Percentiles rank a stretch among this genome's conserved stretches.
Conservation (phyloP, 2,888 invertebrate genomes). For the Xestia rhomboidea region DNA sequence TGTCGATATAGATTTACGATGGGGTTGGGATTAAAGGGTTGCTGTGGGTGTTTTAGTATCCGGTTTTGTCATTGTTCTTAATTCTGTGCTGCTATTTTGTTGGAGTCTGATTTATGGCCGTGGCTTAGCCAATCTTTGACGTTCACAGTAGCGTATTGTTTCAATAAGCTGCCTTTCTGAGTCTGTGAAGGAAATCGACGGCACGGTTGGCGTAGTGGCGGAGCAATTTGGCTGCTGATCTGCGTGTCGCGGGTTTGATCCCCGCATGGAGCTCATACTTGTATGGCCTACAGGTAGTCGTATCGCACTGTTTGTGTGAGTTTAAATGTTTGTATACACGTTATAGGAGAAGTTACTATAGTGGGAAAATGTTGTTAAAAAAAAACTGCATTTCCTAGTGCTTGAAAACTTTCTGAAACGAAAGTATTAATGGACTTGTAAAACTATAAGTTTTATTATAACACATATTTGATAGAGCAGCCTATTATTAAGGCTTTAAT, state of each 20-base stretch:
- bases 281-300: background rate
- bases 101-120: background rate
- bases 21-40: constrained; percentile 18
- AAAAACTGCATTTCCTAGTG: background rate
- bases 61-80: constrained; percentile 20
- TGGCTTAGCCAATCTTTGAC: background rate
- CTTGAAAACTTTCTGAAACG: background rate
- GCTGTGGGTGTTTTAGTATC: background rate
- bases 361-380: background rate
- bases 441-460: background rate
- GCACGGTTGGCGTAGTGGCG: background rate
- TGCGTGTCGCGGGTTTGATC: background rate
- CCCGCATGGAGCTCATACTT: background rate
- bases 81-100: background rate
- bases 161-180: background rate
- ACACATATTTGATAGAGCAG: background rate
- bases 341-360: background rate
- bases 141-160: background rate
- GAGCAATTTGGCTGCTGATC: background rate
- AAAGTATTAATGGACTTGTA: background rate
- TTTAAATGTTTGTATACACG: background rate
- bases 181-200: background rate
- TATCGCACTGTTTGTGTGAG: background rate
- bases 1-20: constrained; percentile 42
- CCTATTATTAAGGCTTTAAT: too few species aligned